Evolutionary conservation across 2,113 vertebrate genomes (phyloP).

Genomic region (Cyanistes caeruleus): DNA sequence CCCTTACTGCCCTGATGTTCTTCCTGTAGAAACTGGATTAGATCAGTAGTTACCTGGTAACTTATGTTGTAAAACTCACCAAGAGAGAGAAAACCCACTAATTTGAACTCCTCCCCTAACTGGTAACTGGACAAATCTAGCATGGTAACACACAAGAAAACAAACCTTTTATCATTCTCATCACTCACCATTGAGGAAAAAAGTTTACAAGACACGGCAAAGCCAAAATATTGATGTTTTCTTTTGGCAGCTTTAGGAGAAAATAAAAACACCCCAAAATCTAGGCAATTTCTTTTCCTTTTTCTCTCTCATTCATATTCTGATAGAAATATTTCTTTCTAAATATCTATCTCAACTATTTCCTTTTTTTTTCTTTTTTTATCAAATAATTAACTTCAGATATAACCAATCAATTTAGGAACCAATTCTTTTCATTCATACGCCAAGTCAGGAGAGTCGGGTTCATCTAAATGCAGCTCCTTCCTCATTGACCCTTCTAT

Average conservation of each 20-base stretch:
- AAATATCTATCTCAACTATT: background rate
- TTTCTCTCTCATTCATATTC: background rate
- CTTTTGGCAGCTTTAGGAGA: background rate
- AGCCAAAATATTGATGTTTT: background rate
- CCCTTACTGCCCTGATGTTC: background rate
- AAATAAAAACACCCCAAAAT: background rate
- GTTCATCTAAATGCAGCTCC: conserved; percentile 92
- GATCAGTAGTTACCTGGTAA: background rate
- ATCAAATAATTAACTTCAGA: background rate
- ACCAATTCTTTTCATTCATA: conserved; percentile 35
- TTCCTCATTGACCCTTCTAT: conserved; percentile 99
- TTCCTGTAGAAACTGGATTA: background rate
- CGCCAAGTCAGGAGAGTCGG: conserved; percentile 87
- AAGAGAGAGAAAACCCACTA: background rate
- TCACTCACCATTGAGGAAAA: background rate
- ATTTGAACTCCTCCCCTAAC: background rate
- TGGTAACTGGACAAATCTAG: background rate
- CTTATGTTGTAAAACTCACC: background rate
- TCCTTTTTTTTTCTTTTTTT: background rate
- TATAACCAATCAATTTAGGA: background rate
- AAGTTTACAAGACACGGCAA: background rate
- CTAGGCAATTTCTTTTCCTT: background rate
- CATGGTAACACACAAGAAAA: background rate
- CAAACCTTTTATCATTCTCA: background rate
- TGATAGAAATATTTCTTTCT: background rate